These are phyloP conservation scores for Drosophila auraria DNA, from an alignment of 1,140 invertebrate species.

Conservation along the genomic window DNA sequence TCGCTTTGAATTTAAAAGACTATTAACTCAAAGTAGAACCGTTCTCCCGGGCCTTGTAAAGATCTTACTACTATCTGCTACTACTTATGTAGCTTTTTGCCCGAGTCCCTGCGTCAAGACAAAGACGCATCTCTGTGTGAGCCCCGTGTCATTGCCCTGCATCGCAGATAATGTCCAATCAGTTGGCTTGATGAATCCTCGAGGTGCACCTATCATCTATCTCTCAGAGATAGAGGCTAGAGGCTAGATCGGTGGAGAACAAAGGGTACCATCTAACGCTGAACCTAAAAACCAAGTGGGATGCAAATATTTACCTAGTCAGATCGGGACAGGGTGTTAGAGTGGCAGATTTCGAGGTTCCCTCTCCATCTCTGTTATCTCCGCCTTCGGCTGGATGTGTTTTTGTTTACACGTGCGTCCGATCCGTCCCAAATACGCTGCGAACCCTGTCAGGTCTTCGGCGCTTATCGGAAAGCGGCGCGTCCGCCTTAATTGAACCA, in stretches of 20 bases:
- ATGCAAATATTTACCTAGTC: conserved; percentile 41
- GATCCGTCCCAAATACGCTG: conserved; percentile 19
- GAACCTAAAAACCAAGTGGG: neutral
- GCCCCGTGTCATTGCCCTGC: conserved; percentile 53
- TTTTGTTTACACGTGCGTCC: conserved; percentile 58
- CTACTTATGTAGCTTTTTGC: neutral
- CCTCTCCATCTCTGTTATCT: conserved; percentile 12
- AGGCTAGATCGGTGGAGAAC: conserved; percentile 18
- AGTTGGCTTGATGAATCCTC: neutral
- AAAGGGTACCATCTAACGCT: conserved; percentile 20
- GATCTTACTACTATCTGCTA: neutral
- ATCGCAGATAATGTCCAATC: conserved; percentile 53
- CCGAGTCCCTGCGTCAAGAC: neutral
- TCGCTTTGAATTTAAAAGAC: neutral
- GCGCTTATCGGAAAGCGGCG: conserved; percentile 58
- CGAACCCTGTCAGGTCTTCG: conserved; percentile 32
- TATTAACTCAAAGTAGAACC: too few species aligned
- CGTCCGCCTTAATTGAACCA: conserved; percentile 73
- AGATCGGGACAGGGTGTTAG: conserved; percentile 1
- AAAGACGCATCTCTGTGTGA: conserved; percentile 33
- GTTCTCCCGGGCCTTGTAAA: neutral
- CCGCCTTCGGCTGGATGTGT: conserved; percentile 14
- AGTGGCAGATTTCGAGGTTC: conserved; percentile 12
- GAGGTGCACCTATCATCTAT: conserved; percentile 10
- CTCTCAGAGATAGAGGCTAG: conserved; percentile 5